phyloP scores from a whole-genome alignment of 2,888 invertebrate genomes.

The Anodontia alba region DNA sequence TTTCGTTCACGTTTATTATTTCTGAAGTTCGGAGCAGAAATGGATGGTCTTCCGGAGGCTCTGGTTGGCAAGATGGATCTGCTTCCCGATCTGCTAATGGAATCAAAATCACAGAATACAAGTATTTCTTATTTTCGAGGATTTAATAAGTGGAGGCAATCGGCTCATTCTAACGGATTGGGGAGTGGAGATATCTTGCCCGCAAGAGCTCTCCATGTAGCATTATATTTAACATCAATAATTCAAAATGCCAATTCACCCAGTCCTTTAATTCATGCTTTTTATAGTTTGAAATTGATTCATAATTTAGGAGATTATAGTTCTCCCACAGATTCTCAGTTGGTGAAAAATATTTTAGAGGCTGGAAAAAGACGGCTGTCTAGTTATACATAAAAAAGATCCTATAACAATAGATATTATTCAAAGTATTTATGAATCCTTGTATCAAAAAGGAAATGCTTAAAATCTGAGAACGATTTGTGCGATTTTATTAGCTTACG shows the following conservation, averaged over 20 bases:
- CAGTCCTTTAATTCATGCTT: constrained; percentile 40
- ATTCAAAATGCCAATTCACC: constrained; percentile 37
- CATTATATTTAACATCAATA: constrained; percentile 40
- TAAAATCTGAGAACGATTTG: constrained; percentile 20
- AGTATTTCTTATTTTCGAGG: constrained; percentile 24
- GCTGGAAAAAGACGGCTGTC: constrained; percentile 34
- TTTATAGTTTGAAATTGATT: constrained; percentile 48
- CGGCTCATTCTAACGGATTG: constrained; percentile 33
- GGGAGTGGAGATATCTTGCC: constrained; percentile 43
- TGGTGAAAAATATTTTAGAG: constrained; percentile 34
- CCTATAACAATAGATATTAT: constrained; percentile 27
- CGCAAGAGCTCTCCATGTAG: constrained; percentile 39
- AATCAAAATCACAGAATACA: constrained; percentile 31
- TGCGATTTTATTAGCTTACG: constrained; percentile 20
- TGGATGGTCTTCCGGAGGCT: constrained; percentile 31
- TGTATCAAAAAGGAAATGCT: neutral
- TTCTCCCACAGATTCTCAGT: constrained; percentile 35
- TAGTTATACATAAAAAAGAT: constrained; percentile 33
- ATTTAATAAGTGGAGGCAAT: constrained; percentile 42
- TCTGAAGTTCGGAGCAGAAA: constrained; percentile 23
- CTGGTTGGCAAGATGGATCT: constrained; percentile 33
- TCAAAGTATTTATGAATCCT: constrained; percentile 6
- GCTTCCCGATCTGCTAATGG: constrained; percentile 33
- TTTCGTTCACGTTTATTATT: constrained; percentile 17
- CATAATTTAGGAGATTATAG: constrained; percentile 25